phyloP scores from a whole-genome alignment of 2,888 invertebrate species.

The Ectemnius cavifrons region DNA sequence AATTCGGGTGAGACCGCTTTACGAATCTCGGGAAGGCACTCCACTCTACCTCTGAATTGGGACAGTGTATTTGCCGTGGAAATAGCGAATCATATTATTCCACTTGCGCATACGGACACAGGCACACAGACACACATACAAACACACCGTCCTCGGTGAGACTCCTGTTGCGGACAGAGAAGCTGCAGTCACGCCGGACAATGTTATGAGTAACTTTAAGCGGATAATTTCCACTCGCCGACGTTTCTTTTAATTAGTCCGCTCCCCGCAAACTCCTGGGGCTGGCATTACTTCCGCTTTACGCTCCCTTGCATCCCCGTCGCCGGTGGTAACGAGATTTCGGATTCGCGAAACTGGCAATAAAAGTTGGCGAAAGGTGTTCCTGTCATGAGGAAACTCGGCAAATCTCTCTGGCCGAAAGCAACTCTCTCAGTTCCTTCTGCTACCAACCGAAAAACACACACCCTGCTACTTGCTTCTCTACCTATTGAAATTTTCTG shows the following conservation, averaged over 20 bases:
- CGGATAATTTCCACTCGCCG: not conserved
- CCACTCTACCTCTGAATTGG: too few relatives aligned
- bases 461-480: too few relatives aligned
- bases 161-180: conserved; percentile 15
- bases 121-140: too few relatives aligned
- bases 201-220: not conserved
- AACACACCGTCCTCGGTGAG: too few relatives aligned
- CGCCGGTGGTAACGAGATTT: conserved; percentile 1
- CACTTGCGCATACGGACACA: not conserved
- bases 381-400: not conserved
- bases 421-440: not conserved
- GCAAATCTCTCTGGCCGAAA: conserved; percentile 7
- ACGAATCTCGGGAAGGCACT: not conserved
- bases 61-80: not conserved
- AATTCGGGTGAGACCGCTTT: not conserved
- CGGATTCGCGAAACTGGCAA: conserved; percentile 9
- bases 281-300: not conserved
- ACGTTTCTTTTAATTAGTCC: conserved; percentile 19
- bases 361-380: conserved; percentile 9
- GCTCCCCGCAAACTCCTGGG: conserved; percentile 1
- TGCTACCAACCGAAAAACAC: too few relatives aligned
- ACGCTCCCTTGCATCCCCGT: conserved; percentile 9
- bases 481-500: not conserved
- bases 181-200: conserved; percentile 2
- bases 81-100: not conserved